These are phyloP conservation scores for Monomorium pharaonis DNA, from an alignment of 1,140 invertebrate genomes.

Conservation along the genomic window DNA sequence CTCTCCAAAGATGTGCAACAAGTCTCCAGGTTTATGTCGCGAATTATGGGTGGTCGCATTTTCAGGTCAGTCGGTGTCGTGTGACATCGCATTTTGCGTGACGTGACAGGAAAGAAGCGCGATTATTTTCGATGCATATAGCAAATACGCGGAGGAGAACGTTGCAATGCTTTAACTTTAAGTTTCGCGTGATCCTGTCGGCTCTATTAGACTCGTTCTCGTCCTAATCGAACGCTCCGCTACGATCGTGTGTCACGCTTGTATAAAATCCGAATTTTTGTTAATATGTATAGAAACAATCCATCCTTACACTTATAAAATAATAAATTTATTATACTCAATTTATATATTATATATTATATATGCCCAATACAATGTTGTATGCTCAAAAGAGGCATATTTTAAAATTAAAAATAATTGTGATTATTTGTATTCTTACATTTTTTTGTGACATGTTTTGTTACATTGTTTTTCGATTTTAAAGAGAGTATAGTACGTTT, in stretches of 20 bases:
- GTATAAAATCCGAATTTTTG: neutral
- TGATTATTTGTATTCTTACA: neutral
- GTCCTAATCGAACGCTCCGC: neutral
- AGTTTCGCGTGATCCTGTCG: slow-evolving; percentile 61
- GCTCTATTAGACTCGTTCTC: slow-evolving; percentile 32
- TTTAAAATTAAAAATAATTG: neutral
- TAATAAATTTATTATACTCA: too few species aligned
- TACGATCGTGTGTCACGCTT: slow-evolving; percentile 42
- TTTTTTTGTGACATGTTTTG: neutral
- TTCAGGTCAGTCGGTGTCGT: slow-evolving; percentile 27
- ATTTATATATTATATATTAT: too few species aligned
- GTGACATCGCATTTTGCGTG: slow-evolving; percentile 47
- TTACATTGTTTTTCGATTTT: neutral
- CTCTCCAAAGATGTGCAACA: slow-evolving; percentile 25
- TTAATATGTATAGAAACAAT: neutral
- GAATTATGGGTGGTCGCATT: slow-evolving; percentile 32
- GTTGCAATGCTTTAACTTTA: slow-evolving; percentile 41
- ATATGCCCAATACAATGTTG: too few species aligned
- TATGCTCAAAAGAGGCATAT: neutral
- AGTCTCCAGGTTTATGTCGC: slow-evolving; percentile 18
- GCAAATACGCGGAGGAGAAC: neutral
- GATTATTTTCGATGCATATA: slow-evolving; percentile 28
- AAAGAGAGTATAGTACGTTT: neutral
- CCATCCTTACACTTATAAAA: neutral
- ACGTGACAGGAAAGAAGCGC: slow-evolving; percentile 26